Evolutionary conservation across 1,140 invertebrate genomes (phyloP).

Genomic region (Drosophila micromelanica): DNA sequence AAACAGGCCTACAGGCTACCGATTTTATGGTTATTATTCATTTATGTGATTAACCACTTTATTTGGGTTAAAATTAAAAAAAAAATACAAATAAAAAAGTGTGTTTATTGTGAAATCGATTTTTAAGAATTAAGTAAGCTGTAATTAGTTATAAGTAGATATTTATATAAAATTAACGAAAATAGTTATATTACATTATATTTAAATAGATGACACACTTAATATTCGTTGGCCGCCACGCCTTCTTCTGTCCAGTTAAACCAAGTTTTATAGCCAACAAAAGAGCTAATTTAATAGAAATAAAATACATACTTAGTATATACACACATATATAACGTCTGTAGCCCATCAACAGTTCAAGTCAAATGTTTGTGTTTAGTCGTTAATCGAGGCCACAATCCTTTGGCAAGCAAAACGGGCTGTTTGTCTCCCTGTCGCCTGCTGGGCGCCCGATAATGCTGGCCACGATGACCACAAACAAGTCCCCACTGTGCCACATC

Average conservation of each 20-base stretch:
- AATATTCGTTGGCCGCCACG: neutral
- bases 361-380: slow-evolving; percentile 19
- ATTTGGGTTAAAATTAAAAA: no score
- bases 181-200: neutral
- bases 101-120: no score
- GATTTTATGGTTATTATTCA: no score
- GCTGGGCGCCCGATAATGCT: slow-evolving; percentile 7
- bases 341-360: slow-evolving; percentile 2
- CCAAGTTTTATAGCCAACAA: neutral
- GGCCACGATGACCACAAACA: slow-evolving; percentile 45
- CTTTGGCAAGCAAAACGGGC: slow-evolving; percentile 12
- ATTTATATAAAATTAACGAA: no score
- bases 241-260: neutral
- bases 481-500: slow-evolving; percentile 20
- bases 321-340: neutral
- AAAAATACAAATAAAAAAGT: no score
- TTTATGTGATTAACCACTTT: no score
- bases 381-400: slow-evolving; percentile 32
- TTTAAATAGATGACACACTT: neutral
- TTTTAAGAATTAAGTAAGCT: no score
- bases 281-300: neutral
- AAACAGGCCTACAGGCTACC: no score
- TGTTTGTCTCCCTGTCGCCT: neutral
- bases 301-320: slow-evolving; percentile 1
- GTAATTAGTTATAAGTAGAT: no score